A percentile compares a stretch with the other conserved stretches of the same genome.
Evolutionary conservation across 2,797 vertebrate species (phyloP).

Genomic region (Hydrophis major): DNA sequence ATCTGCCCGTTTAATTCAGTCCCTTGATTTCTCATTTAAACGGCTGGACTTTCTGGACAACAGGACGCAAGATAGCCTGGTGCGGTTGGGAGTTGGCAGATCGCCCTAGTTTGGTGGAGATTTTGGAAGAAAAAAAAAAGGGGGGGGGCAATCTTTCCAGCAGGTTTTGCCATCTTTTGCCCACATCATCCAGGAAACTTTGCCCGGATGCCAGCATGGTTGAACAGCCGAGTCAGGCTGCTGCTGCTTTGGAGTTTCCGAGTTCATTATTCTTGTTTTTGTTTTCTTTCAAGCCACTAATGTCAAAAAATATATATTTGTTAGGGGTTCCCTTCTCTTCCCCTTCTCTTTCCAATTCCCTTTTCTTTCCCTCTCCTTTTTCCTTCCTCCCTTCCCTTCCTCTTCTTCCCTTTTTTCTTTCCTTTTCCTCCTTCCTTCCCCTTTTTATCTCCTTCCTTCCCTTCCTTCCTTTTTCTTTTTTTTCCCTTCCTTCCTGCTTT

Average conservation of each 20-base stretch:
- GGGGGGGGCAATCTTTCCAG: too few species aligned
- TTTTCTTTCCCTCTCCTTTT: not conserved
- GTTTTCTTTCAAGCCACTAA: not conserved
- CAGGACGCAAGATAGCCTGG: too few species aligned
- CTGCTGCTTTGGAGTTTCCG: not conserved
- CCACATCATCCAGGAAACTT: not conserved
- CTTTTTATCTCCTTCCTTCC: not conserved
- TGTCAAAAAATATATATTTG: too few species aligned
- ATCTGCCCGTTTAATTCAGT: not conserved
- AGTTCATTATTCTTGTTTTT: not conserved
- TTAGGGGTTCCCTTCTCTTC: too few species aligned
- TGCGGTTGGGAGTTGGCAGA: not conserved
- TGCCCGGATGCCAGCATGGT: not conserved
- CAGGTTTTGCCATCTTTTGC: not conserved
- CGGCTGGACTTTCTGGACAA: too few species aligned
- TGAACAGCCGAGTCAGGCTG: not conserved
- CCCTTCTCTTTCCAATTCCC: too few species aligned
- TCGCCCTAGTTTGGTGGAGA: accelerated
- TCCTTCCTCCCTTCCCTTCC: not conserved
- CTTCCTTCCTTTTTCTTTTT: not conserved
- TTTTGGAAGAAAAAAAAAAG: not conserved
- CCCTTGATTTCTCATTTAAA: not conserved
- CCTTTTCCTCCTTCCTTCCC: not conserved
- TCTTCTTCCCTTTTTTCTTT: not conserved
- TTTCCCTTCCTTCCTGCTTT: not conserved